Percentiles rank a stretch among this genome's conserved stretches.
These are phyloP conservation scores for Rhopalosiphum nymphaeae DNA, from an alignment of 2,888 invertebrate genomes.

Conservation along the genomic window DNA sequence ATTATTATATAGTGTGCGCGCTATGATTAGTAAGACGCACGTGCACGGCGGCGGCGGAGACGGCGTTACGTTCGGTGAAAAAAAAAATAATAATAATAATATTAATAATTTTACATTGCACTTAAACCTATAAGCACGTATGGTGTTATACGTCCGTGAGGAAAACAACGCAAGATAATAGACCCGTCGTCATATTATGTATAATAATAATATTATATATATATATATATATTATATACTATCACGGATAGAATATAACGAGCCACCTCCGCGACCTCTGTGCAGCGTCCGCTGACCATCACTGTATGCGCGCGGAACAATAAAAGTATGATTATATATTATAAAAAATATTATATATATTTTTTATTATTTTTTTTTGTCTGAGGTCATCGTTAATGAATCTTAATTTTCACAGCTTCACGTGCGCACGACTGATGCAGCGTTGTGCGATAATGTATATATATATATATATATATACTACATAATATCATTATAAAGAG, in stretches of 20 bases:
- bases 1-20: background rate
- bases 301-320: background rate
- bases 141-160: background rate
- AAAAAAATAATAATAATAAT: background rate
- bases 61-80: background rate
- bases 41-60: background rate
- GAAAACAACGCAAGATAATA: conserved; percentile 20
- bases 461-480: background rate
- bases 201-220: background rate
- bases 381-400: conserved; percentile 29
- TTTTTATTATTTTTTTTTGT: background rate
- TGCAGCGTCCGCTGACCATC: background rate
- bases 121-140: conserved; percentile 8
- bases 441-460: background rate
- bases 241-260: background rate
- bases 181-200: background rate
- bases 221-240: background rate
- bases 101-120: conserved; percentile 14
- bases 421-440: background rate
- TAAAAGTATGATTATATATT: background rate
- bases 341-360: background rate
- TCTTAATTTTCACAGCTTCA: background rate
- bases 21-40: conserved; percentile 28
- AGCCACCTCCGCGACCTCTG: background rate
- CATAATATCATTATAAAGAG: background rate